Percentiles rank a stretch among this genome's conserved stretches.
Evolutionary conservation across 2,888 invertebrate genomes (phyloP).

Genomic region (Entomobrya multifasciata): DNA sequence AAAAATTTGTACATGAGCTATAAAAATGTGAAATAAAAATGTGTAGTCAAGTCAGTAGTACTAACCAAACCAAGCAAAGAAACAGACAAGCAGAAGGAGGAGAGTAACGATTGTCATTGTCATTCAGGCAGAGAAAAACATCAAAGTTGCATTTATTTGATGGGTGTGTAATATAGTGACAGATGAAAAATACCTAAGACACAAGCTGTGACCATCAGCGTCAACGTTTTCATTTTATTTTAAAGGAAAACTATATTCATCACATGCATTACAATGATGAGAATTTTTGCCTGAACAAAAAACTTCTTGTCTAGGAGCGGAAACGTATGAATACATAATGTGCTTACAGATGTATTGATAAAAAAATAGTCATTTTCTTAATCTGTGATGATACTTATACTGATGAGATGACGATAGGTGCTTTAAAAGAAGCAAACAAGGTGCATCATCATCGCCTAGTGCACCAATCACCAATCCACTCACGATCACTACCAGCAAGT

Average conservation of each 20-base stretch:
- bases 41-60: too few relatives aligned
- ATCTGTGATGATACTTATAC: too few relatives aligned
- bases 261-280: neutral
- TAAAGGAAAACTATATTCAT: neutral
- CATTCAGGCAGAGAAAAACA: slow-evolving; percentile 37
- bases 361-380: too few relatives aligned
- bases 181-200: slow-evolving; percentile 6
- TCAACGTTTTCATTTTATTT: neutral
- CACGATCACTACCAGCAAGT: neutral
- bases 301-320: neutral
- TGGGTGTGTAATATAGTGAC: slow-evolving; percentile 38
- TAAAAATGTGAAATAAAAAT: slow-evolving; percentile 32
- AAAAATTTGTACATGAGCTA: slow-evolving; percentile 17
- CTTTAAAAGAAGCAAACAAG: neutral
- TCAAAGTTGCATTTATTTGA: slow-evolving; percentile 38
- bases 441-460: neutral
- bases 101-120: slow-evolving; percentile 30
- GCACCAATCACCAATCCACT: neutral
- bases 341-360: neutral
- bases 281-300: neutral
- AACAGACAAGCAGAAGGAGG: neutral
- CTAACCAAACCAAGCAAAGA: neutral
- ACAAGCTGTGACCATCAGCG: neutral
- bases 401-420: too few relatives aligned
- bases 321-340: neutral